Conservation (phyloP, 1,140 invertebrate genomes). For the Odontomachus brunneus region DNA sequence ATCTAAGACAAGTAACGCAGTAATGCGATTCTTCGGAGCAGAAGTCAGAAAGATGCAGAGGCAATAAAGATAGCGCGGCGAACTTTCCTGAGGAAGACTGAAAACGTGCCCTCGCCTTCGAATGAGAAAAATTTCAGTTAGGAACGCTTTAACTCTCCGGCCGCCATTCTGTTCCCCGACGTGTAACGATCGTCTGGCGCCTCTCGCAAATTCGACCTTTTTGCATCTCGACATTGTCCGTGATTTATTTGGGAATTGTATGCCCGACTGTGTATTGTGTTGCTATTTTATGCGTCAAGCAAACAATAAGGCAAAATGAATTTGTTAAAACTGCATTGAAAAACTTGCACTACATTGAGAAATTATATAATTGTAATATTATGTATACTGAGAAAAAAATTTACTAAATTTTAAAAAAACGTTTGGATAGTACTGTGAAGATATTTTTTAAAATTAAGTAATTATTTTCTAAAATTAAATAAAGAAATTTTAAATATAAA, state of each 20-base stretch:
- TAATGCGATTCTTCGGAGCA: conserved; percentile 58
- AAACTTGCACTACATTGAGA: no score
- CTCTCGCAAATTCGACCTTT: conserved; percentile 32
- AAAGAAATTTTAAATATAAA: no score
- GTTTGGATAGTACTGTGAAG: no score
- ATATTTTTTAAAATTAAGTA: no score
- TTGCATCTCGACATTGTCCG: conserved; percentile 36
- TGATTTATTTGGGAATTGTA: conserved; percentile 25
- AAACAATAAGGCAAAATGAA: no score
- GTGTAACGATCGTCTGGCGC: conserved; percentile 52
- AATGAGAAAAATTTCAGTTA: conserved; percentile 63
- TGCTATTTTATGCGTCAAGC: conserved; percentile 29
- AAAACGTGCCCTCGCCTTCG: conserved; percentile 50
- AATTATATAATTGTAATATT: no score
- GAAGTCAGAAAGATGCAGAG: conserved; percentile 59
- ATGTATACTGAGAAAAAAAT: no score
- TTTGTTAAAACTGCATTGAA: no score
- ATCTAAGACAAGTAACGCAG: conserved; percentile 67
- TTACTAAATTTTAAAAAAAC: no score
- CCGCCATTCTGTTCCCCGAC: conserved; percentile 29
- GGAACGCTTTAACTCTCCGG: conserved; percentile 41
- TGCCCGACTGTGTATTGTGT: neutral
- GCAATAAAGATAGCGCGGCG: conserved; percentile 57
- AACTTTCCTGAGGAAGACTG: conserved; percentile 51
- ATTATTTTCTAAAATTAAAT: no score